These are phyloP conservation scores for Cremastobaeus sp. DNA, from an alignment of 2,888 invertebrate species.

Conservation along the genomic window DNA sequence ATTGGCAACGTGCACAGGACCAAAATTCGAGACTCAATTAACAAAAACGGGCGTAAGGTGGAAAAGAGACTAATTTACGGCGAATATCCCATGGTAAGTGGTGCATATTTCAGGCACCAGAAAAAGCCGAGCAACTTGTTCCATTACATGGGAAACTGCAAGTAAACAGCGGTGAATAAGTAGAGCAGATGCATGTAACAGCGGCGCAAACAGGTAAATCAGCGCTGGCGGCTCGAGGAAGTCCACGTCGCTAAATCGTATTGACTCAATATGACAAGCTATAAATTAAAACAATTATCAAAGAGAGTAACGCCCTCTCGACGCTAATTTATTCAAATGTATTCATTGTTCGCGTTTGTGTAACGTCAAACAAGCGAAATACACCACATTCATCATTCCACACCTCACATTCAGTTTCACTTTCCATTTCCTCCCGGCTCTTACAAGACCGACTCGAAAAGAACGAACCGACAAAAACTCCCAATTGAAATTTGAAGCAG, in stretches of 20 bases:
- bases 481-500: slow-evolving; percentile 31
- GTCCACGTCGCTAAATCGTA: slow-evolving; percentile 15
- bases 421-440: slow-evolving; percentile 48
- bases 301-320: slow-evolving; percentile 43
- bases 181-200: neutral
- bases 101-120: too few relatives aligned
- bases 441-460: slow-evolving; percentile 24
- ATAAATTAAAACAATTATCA: slow-evolving; percentile 53
- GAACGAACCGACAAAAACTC: slow-evolving; percentile 34
- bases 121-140: too few relatives aligned
- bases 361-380: slow-evolving; percentile 51
- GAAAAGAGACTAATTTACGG: too few relatives aligned
- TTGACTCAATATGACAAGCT: slow-evolving; percentile 42
- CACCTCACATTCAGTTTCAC: slow-evolving; percentile 54
- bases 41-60: too few relatives aligned
- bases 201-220: neutral
- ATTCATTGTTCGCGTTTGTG: slow-evolving; percentile 55
- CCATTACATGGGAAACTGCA: too few relatives aligned
- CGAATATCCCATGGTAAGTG: too few relatives aligned
- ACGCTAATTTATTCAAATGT: slow-evolving; percentile 55
- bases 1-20: too few relatives aligned
- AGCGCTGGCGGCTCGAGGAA: too few relatives aligned
- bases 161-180: slow-evolving; percentile 4
- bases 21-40: too few relatives aligned
- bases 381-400: slow-evolving; percentile 54